Percentiles rank a stretch among this genome's conserved stretches.
These are phyloP conservation scores for Caenorhabditis panamensis DNA, from an alignment of 2,888 invertebrate species.

Conservation along the genomic window DNA sequence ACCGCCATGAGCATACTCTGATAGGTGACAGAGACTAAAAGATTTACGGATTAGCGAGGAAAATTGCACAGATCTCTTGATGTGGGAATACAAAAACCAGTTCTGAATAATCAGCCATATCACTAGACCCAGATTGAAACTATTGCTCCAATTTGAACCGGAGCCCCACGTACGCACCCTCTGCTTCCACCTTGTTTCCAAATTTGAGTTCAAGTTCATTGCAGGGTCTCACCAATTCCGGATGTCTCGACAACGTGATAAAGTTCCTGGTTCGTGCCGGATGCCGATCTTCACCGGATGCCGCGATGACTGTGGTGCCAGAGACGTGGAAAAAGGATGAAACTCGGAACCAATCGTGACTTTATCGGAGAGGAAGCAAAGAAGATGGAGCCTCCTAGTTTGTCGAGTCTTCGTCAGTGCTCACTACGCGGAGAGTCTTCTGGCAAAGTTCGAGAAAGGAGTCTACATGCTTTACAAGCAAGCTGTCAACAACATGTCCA, in stretches of 20 bases:
- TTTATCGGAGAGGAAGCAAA: slow-evolving; percentile 93
- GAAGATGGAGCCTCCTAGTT: slow-evolving; percentile 95
- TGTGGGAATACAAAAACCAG: slow-evolving; percentile 20
- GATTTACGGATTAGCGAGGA: background rate
- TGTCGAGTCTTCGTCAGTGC: slow-evolving; percentile 87
- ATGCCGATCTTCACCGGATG: slow-evolving; percentile 91
- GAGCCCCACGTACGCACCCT: background rate
- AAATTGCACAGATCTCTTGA: slow-evolving; percentile 18
- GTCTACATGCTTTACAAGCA: slow-evolving; percentile 94
- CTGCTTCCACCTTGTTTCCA: slow-evolving; percentile 17
- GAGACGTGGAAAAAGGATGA: slow-evolving; percentile 82
- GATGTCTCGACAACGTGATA: slow-evolving; percentile 96
- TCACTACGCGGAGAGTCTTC: slow-evolving; percentile 85
- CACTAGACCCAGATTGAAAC: too few species aligned
- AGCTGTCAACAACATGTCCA: slow-evolving; percentile 91
- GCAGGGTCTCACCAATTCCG: slow-evolving; percentile 94
- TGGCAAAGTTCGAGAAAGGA: slow-evolving; percentile 84
- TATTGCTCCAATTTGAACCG: too few species aligned
- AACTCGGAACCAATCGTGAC: slow-evolving; percentile 90
- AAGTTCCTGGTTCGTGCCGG: slow-evolving; percentile 97
- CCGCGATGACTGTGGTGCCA: slow-evolving; percentile 96
- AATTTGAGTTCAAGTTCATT: background rate
- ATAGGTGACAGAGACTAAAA: slow-evolving; percentile 74
- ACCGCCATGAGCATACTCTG: slow-evolving; percentile 95
- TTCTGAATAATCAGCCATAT: slow-evolving; percentile 50